Conservation (phyloP, 1,140 invertebrate genomes). For the Maniola jurtina region DNA sequence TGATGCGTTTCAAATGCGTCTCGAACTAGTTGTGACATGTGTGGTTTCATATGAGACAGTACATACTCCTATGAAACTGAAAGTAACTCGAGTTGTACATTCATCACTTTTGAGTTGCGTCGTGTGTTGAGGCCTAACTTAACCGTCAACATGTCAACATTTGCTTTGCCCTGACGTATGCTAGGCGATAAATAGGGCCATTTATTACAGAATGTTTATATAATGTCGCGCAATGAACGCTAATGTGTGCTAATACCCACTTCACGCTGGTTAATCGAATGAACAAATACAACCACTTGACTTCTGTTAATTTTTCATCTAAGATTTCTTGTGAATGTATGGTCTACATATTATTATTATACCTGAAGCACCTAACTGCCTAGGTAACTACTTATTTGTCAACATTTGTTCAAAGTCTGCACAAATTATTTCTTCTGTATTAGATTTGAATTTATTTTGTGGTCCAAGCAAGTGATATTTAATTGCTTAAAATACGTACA, state of each 20-base stretch:
- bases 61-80: too few relatives aligned
- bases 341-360: not conserved
- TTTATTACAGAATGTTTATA: slow-evolving; percentile 61
- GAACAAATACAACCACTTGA: slow-evolving; percentile 35
- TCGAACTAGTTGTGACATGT: too few relatives aligned
- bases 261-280: slow-evolving; percentile 51
- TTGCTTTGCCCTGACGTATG: slow-evolving; percentile 50
- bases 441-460: too few relatives aligned
- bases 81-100: too few relatives aligned
- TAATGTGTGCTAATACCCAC: slow-evolving; percentile 49
- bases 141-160: slow-evolving; percentile 49
- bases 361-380: not conserved
- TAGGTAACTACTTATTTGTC: not conserved
- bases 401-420: not conserved
- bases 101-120: too few relatives aligned
- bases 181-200: slow-evolving; percentile 55
- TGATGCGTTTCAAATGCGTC: too few relatives aligned
- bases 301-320: slow-evolving; percentile 22
- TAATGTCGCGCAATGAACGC: slow-evolving; percentile 48
- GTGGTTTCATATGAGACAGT: too few relatives aligned
- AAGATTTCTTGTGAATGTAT: slow-evolving; percentile 13
- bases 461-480: too few relatives aligned
- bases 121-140: slow-evolving; percentile 18
- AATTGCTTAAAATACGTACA: too few relatives aligned
- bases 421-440: too few relatives aligned